These are phyloP conservation scores for Willisornis vidua DNA, from an alignment of 2,113 vertebrate species.

Conservation along the genomic window DNA sequence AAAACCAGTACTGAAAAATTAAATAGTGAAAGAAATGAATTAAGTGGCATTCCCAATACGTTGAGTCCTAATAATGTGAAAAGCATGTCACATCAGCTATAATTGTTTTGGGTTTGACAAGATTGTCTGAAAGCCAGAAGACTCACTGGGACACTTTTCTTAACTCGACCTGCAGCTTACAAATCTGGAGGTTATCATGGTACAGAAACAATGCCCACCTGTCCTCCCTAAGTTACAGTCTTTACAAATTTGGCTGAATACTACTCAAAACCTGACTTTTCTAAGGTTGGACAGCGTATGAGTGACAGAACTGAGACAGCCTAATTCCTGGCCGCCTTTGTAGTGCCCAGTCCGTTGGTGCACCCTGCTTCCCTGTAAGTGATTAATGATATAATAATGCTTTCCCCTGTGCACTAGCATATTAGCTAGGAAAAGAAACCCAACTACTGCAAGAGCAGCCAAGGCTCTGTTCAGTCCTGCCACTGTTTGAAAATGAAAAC, in stretches of 20 bases:
- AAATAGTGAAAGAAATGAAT: background rate
- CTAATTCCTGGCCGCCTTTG: background rate
- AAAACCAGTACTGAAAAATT: background rate
- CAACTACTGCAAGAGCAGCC: background rate
- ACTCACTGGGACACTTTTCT: background rate
- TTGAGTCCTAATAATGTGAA: background rate
- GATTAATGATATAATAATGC: background rate
- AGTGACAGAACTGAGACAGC: background rate
- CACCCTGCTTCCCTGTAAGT: background rate
- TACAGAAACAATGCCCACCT: background rate
- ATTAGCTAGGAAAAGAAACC: background rate
- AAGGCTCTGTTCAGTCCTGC: background rate
- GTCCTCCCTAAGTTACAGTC: background rate
- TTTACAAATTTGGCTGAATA: background rate
- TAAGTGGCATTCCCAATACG: background rate
- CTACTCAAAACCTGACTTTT: background rate
- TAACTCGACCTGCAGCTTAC: background rate
- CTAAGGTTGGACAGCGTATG: background rate
- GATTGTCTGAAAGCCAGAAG: background rate
- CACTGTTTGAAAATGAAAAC: background rate
- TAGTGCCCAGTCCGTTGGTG: rapidly evolving
- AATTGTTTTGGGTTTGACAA: background rate
- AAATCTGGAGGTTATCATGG: background rate
- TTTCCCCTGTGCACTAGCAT: background rate
- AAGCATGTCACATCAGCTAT: background rate